Evolutionary conservation across 2,113 vertebrate species (phyloP).

Genomic region (Mus spicilegus): DNA sequence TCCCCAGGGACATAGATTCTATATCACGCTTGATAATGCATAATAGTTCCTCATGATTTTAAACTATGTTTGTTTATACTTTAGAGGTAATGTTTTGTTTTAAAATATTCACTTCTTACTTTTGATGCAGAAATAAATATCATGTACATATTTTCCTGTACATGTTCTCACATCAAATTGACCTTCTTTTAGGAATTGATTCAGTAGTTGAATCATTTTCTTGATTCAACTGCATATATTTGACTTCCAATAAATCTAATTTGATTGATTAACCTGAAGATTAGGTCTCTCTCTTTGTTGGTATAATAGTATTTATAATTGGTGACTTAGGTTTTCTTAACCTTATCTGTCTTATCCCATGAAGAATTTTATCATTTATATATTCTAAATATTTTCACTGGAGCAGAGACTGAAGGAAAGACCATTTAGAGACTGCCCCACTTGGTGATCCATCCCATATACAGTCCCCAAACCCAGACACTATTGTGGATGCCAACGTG

Average conservation of each 20-base stretch:
- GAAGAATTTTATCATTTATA: not conserved
- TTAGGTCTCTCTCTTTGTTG: not conserved
- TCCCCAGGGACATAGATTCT: not conserved
- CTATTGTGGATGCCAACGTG: no score
- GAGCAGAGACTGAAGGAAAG: no score
- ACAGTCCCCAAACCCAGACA: no score
- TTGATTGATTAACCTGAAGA: no score
- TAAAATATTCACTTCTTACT: not conserved
- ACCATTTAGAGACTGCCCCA: no score
- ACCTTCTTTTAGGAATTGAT: not conserved
- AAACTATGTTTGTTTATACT: not conserved
- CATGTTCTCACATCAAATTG: not conserved
- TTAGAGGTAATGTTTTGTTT: not conserved
- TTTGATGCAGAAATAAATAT: not conserved
- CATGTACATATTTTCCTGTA: not conserved
- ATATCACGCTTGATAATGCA: not conserved
- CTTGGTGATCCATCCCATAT: no score
- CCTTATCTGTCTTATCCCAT: not conserved
- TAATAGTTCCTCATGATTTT: not conserved
- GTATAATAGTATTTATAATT: not conserved
- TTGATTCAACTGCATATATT: not conserved
- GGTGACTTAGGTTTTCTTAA: not conserved
- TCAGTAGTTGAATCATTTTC: not conserved
- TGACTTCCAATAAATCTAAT: not conserved
- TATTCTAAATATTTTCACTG: not conserved